These are phyloP conservation scores for Parapristionchus giblindavisi DNA, from an alignment of 2,888 invertebrate species.

Conservation along the genomic window DNA sequence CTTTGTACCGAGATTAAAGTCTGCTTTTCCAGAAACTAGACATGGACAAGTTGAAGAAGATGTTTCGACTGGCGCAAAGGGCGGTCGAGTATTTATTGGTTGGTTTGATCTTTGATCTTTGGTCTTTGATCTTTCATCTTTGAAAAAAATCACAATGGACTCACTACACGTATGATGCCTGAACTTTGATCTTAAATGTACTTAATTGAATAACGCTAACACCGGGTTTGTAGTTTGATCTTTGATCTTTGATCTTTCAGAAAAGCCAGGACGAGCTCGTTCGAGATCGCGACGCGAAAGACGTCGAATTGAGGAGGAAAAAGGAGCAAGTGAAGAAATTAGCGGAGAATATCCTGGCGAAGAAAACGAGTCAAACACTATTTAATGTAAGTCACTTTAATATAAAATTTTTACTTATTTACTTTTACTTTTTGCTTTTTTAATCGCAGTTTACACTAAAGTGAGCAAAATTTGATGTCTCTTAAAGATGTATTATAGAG, in stretches of 20 bases:
- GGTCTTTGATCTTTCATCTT: no score
- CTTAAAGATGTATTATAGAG: no score
- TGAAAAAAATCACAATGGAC: no score
- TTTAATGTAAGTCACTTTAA: not conserved
- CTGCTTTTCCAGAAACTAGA: constrained; percentile 15
- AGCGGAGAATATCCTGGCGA: not conserved
- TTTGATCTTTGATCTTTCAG: constrained; percentile 9
- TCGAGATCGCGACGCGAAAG: not conserved
- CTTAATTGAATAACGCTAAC: no score
- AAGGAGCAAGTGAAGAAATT: constrained; percentile 5
- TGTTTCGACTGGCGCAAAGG: constrained; percentile 12
- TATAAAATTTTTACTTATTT: no score
- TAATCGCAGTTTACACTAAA: no score
- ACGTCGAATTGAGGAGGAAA: not conserved
- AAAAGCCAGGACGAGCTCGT: constrained; percentile 8
- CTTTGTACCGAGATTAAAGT: not conserved
- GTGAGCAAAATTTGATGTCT: no score
- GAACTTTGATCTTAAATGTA: constrained; percentile 9
- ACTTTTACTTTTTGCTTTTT: no score
- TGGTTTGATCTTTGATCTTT: not conserved
- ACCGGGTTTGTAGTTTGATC: not conserved
- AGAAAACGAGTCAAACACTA: not conserved
- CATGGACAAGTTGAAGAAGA: constrained; percentile 1
- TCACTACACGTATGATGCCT: no score
- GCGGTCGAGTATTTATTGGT: constrained; percentile 21